A percentile compares a stretch with the other conserved stretches of the same genome.
phyloP scores from a whole-genome alignment of 2,797 vertebrate species.

The Siniperca scherzeri region DNA sequence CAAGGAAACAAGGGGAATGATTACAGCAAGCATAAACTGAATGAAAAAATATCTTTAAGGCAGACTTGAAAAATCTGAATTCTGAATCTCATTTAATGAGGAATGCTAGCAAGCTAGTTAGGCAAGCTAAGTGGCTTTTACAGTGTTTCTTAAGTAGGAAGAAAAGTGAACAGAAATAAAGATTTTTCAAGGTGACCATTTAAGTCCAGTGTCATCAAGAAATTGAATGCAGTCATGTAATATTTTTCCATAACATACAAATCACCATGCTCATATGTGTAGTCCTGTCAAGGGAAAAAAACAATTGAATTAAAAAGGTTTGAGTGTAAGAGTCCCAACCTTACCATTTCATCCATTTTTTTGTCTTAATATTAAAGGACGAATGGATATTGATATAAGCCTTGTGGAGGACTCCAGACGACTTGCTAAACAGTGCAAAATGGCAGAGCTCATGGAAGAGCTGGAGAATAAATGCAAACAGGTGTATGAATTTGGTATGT shows the following conservation, averaged over 20 bases:
- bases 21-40: not conserved
- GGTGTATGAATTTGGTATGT: conserved; percentile 96
- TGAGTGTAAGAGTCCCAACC: not conserved
- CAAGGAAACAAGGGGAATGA: not conserved
- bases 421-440: conserved; percentile 96
- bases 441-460: conserved; percentile 92
- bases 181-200: not conserved
- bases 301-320: not conserved
- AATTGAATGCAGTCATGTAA: not conserved
- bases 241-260: not conserved
- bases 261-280: not conserved
- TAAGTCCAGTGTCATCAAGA: not conserved
- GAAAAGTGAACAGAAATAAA: not conserved
- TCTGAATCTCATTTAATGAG: not conserved
- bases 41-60: not conserved
- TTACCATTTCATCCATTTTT: not conserved
- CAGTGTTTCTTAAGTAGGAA: not conserved
- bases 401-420: conserved; percentile 94
- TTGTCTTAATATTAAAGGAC: conserved; percentile 80
- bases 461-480: conserved; percentile 95
- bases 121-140: not conserved
- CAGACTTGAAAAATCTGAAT: not conserved
- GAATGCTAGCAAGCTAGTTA: not conserved
- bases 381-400: conserved; percentile 92
- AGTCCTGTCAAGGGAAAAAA: not conserved